Evolutionary conservation across 1,140 invertebrate species (phyloP), one percentile per base, ranked within the genome.

Genomic region (Drosophila nigrodunni): DNA sequence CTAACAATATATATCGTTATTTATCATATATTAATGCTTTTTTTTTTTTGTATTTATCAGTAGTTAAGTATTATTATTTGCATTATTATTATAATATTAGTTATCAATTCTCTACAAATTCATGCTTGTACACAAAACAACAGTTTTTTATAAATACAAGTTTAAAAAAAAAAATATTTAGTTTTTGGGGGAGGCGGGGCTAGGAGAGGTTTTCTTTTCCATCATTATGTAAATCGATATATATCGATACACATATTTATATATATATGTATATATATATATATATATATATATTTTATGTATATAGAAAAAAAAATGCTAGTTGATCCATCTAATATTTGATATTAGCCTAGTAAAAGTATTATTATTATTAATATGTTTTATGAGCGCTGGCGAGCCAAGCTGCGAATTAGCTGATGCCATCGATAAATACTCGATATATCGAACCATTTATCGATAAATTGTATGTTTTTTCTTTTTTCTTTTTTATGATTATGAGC

Each of bases 301-400:
- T 71, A 57, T 70, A 52, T 74, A 35, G 55, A 70, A 86, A 88
- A 83, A 83, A 87, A 87, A 87, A 87, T 88, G 69, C 77, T 87
- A 87, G 73, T 82, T 87, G 83, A 83, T 83, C 80, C 80, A 83
- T 87, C 83, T 83, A 83, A 83, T 80, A 80, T 88, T 80, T 88
- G 66, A 80, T 88, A 80, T 82, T 87, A 87, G 77, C 80, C 80
- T 87, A 82, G 74, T 79, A 75, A 82, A 82, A 35, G 34, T 57
- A 34, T 74, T 41, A 73, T 71, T 61, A 52, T 62, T 47, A 35
- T 39, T 57, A 41, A 41, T 41, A 13, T 73, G 57, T 58, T 67
- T 74, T 50, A 68, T 78, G 81, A 80, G 69, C 61, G 39, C 15
- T 13, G 67, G 50, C 46, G 35, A 64, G 49, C 59, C 49, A 44